Evolutionary conservation across 1,140 invertebrate species (phyloP).

Genomic region (Heterodera schachtii): DNA sequence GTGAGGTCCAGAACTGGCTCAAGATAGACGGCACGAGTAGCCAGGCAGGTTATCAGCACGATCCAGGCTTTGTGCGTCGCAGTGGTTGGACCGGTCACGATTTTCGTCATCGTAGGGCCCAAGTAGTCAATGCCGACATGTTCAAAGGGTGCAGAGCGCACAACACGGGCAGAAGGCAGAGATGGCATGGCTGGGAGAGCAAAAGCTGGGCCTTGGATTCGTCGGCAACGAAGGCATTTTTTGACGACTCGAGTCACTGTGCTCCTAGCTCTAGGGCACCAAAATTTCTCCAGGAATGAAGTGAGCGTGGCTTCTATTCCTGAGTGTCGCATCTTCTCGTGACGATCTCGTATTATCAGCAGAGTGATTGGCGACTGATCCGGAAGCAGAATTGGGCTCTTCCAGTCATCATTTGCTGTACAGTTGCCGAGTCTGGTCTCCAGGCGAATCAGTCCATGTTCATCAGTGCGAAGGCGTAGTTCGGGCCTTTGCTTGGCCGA

Average conservation of each 20-base stretch:
- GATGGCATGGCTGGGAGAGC: constrained; percentile 22
- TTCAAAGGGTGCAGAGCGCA: background rate
- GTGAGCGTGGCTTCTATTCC: constrained; percentile 9
- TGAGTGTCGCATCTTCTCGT: background rate
- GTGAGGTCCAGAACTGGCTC: constrained; percentile 17
- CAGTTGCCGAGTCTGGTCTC: background rate
- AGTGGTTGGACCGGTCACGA: background rate
- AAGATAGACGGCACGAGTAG: constrained; percentile 35
- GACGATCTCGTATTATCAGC: background rate
- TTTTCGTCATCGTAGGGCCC: constrained; percentile 7
- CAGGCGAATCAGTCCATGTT: background rate
- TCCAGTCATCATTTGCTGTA: background rate
- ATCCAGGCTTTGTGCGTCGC: constrained; percentile 14
- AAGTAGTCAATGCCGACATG: constrained; percentile 28
- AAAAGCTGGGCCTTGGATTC: background rate
- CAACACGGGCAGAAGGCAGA: constrained; percentile 1
- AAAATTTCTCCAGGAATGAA: constrained; percentile 11
- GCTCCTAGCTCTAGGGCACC: constrained; percentile 15
- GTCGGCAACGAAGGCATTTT: constrained; percentile 12
- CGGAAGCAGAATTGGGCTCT: background rate
- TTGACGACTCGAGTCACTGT: constrained; percentile 1
- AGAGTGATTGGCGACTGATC: background rate
- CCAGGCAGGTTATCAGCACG: constrained; percentile 28
- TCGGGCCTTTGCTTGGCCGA: background rate
- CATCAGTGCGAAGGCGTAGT: background rate